Percentiles rank a stretch among this genome's conserved stretches.
These are phyloP conservation scores for Brachypteracias leptosomus DNA, from an alignment of 2,113 vertebrate genomes.

Conservation along the genomic window DNA sequence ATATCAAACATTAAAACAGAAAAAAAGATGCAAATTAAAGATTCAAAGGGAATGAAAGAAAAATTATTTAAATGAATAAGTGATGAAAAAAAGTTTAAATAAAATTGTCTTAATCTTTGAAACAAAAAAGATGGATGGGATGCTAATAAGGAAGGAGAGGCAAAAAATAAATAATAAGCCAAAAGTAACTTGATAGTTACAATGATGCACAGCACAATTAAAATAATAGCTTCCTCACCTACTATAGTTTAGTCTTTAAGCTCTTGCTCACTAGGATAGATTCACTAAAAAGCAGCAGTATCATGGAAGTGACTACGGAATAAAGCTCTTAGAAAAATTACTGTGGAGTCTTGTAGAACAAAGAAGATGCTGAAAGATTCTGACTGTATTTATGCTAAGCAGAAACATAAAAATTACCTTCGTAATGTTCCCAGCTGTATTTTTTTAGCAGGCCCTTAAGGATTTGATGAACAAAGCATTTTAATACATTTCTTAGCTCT, in stretches of 20 bases:
- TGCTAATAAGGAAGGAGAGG: background rate
- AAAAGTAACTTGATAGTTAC: background rate
- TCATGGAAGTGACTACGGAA: background rate
- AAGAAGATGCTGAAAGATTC: background rate
- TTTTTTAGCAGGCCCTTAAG: conserved; percentile 24
- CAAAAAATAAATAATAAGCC: background rate
- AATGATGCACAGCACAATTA: background rate
- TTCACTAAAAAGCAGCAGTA: background rate
- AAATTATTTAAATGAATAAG: background rate
- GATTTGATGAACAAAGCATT: conserved; percentile 32
- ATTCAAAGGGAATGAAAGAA: background rate
- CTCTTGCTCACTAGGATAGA: background rate
- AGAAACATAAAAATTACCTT: background rate
- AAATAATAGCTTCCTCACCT: background rate
- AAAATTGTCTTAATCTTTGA: background rate
- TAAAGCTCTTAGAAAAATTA: background rate
- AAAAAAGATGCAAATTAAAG: background rate
- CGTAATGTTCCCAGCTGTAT: background rate
- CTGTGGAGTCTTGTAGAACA: background rate
- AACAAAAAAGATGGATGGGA: background rate
- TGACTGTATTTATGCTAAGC: background rate
- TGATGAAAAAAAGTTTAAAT: background rate
- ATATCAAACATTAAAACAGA: background rate
- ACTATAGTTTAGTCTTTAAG: background rate
- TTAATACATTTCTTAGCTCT: background rate